Evolutionary conservation across 2,113 vertebrate species (phyloP), one percentile per base, ranked within the genome.

Genomic region (Eupsittula cactorum): DNA sequence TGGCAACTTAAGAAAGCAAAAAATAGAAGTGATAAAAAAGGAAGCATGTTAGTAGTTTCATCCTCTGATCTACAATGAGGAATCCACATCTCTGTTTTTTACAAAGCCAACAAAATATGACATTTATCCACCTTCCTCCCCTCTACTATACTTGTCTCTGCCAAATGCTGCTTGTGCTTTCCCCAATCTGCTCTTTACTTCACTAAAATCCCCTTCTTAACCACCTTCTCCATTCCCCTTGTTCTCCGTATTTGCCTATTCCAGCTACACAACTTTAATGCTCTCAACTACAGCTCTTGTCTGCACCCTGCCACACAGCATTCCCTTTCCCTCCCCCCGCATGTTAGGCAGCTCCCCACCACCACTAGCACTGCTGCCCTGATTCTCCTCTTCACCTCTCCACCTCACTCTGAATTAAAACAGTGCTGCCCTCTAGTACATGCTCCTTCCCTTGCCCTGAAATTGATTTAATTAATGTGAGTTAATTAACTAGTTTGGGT

Each of bases 401-500:
- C 68, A 68, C 10, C 55, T 60, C 57, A 39, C 28, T 82, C 49
- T 18, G 10, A 82, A 83, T 68, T 75, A 75, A 63, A 96, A 71
- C 41, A 71, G n/a, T 7, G 16, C 59, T 86, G 31, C 53, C 29
- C 68, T 77, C 49, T 68, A 86, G 75, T 82, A 90, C 47, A 20
- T 10, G 42, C n/a, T 88, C 50, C 75, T 82, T 70, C 33, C 39
- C 46, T 82, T 82, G 62, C 46, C 50, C 57, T 24, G 33, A 88
- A 93, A 86, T 11, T 35, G 44, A 85, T 90, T 74, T 92, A 95
- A 95, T 78, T 92, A 86, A 93, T 68, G 39, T 83, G 76, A 90
- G 35, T 64, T 84, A 90, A 96, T 90, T 93, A 93, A 96, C 46
- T 60, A 65, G 64, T 71, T 16, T 63, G 55, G 52, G 53, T 88